A percentile compares a stretch with the other conserved stretches of the same genome.
Conservation (phyloP, 2,888 invertebrate genomes). For the Pachycephus smyrnensis region DNA sequence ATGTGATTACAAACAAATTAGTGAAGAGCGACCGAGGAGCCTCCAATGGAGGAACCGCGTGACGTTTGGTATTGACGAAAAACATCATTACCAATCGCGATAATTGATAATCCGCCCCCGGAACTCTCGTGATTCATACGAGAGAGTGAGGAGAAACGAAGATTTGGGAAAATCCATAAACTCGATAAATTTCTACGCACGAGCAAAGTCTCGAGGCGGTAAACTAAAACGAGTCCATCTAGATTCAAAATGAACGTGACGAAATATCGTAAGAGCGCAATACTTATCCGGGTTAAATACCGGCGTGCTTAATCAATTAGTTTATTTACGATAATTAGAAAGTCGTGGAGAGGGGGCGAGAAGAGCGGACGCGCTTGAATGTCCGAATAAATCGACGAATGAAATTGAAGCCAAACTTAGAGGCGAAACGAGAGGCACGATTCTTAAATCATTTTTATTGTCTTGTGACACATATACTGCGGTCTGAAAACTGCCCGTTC, state of each 20-base stretch:
- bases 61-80: not conserved
- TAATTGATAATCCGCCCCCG: not conserved
- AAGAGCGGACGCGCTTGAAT: not conserved
- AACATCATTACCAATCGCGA: not conserved
- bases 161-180: not conserved
- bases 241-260: not conserved
- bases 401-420: not conserved
- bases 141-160: not conserved
- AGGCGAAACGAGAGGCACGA: not conserved
- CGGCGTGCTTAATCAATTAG: constrained; percentile 48
- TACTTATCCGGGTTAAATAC: constrained; percentile 5
- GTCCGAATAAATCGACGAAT: not conserved
- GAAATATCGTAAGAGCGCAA: not conserved
- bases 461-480: not conserved
- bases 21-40: not conserved
- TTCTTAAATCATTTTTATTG: not conserved
- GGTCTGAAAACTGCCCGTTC: not conserved
- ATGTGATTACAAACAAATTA: not conserved
- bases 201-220: not conserved
- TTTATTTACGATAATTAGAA: constrained; percentile 46
- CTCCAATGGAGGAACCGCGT: not conserved
- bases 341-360: constrained; percentile 30
- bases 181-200: not conserved
- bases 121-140: not conserved
- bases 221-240: not conserved